Evolutionary conservation across 2,113 vertebrate genomes (phyloP).

Genomic region (human (Homo sapiens)): DNA sequence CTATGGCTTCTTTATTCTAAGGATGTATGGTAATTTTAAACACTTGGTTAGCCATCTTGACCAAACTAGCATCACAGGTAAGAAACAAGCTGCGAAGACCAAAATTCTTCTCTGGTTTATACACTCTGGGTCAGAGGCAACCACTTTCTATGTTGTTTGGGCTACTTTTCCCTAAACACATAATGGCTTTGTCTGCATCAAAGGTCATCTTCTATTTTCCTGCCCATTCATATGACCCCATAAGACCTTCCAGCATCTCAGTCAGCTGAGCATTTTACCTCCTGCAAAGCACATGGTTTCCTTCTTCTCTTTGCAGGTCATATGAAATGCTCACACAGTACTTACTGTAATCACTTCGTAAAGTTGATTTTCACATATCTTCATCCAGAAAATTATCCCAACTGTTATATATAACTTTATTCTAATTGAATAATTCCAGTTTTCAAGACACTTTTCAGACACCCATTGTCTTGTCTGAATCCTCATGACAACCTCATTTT

Average conservation of each 20-base stretch:
- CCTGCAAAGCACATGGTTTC: neutral
- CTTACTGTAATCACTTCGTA: neutral
- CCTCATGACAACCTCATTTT: neutral
- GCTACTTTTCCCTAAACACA: neutral
- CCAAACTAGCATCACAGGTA: neutral
- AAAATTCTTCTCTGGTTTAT: neutral
- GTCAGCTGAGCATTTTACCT: neutral
- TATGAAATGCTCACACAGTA: neutral
- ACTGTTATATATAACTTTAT: neutral
- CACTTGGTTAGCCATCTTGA: neutral
- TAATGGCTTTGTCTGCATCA: neutral
- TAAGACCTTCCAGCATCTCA: neutral
- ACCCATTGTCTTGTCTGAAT: neutral
- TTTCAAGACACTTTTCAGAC: constrained; percentile 19
- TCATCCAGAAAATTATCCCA: neutral
- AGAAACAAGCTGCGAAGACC: neutral
- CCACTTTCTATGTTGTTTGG: neutral
- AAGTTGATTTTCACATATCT: neutral
- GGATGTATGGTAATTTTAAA: neutral
- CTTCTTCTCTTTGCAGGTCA: neutral
- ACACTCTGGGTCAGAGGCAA: neutral
- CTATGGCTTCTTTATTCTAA: neutral
- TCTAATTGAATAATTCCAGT: neutral
- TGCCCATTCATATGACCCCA: neutral
- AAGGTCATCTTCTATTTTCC: constrained; percentile 12